Evolutionary conservation across 2,888 invertebrate species (phyloP).

Genomic region (Osedax frankpressi): DNA sequence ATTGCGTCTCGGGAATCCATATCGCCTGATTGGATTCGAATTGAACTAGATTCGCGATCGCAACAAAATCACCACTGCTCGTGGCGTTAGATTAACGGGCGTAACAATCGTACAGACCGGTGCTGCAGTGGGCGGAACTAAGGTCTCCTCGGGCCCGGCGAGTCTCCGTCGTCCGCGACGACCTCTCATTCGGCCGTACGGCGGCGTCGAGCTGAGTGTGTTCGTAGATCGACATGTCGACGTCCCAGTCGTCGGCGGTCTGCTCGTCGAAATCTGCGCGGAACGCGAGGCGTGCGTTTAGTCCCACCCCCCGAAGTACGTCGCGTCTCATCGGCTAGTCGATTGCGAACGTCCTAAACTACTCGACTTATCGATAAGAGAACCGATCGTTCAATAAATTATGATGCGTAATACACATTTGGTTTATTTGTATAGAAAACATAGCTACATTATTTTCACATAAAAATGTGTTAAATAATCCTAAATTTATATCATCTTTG

Average conservation of each 20-base stretch:
- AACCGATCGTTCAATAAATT: too few species aligned
- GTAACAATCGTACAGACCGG: neutral
- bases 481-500: too few species aligned
- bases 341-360: too few species aligned
- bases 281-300: constrained; percentile 35
- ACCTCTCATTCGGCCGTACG: constrained; percentile 32
- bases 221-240: constrained; percentile 51
- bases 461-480: too few species aligned
- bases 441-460: too few species aligned
- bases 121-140: neutral
- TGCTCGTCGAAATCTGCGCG: constrained; percentile 49
- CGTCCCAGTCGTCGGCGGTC: constrained; percentile 53
- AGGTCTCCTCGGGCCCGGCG: neutral
- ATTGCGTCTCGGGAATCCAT: neutral
- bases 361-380: too few species aligned
- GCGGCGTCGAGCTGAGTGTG: neutral
- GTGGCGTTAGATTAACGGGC: neutral
- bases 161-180: constrained; percentile 26
- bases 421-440: too few species aligned
- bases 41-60: neutral
- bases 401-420: too few species aligned
- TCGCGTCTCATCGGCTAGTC: too few species aligned
- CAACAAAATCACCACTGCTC: neutral
- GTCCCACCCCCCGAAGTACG: constrained; percentile 50
- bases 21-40: neutral